Conservation (phyloP, 2,797 vertebrate genomes). For the Hipposideros larvatus region DNA sequence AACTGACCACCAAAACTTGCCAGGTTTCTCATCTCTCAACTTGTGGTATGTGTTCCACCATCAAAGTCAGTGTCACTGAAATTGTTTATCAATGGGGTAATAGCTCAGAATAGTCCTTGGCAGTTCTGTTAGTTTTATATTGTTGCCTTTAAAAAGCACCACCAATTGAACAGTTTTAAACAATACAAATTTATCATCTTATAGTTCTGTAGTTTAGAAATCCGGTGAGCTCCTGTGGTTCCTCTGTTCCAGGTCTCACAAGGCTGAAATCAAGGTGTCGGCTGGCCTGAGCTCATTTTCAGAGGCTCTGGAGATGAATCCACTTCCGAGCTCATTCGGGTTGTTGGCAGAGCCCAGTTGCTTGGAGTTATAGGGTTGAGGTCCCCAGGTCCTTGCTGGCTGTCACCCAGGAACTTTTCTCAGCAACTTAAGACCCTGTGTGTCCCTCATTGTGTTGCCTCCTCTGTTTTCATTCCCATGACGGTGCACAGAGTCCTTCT, state of each 20-base stretch:
- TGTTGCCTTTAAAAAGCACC: background rate
- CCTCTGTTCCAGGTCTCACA: background rate
- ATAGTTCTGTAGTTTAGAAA: background rate
- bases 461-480: background rate
- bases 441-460: background rate
- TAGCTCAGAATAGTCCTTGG: constrained; percentile 21
- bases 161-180: constrained; percentile 17
- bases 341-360: background rate
- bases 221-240: background rate
- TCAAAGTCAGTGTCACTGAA: constrained; percentile 37
- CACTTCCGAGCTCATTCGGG: background rate
- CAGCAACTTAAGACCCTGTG: background rate
- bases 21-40: constrained; percentile 19
- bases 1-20: constrained; percentile 15
- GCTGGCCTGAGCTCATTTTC: background rate
- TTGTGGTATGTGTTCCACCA: constrained; percentile 42
- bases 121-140: constrained; percentile 33
- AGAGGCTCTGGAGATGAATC: background rate
- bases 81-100: constrained; percentile 7
- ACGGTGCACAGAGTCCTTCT: background rate
- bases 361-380: background rate
- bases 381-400: background rate
- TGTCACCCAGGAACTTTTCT: background rate
- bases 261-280: background rate
- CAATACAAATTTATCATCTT: background rate